Percentiles rank a stretch among this genome's conserved stretches.
phyloP scores from a whole-genome alignment of 2,797 vertebrate species.

The Paramormyrops hopkinsi region DNA sequence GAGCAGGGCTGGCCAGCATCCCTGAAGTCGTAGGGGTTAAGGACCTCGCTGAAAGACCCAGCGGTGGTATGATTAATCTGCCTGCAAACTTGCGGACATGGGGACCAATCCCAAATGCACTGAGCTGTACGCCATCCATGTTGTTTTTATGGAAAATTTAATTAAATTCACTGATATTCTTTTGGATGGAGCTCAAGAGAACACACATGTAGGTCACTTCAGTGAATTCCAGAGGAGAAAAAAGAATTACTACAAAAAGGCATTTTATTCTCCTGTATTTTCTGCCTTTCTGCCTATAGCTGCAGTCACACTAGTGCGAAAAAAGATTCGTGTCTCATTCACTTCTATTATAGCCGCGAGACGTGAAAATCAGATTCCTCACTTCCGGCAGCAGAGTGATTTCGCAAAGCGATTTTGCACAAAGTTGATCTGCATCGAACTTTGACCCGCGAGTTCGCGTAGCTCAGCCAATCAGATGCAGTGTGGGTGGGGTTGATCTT shows the following conservation, averaged over 20 bases:
- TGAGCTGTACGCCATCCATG: neutral
- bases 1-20: neutral
- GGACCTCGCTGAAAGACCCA: neutral
- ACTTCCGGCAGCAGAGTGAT: neutral
- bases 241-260: neutral
- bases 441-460: neutral
- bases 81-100: neutral
- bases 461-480: neutral
- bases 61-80: neutral
- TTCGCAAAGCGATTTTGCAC: neutral
- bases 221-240: neutral
- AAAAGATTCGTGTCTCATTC: neutral
- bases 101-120: neutral
- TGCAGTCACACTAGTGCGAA: neutral
- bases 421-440: neutral
- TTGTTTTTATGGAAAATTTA: conserved; percentile 17
- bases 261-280: neutral
- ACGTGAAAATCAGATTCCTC: neutral
- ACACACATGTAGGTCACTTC: neutral
- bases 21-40: neutral
- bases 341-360: neutral
- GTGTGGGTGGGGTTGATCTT: neutral
- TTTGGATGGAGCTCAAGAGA: conserved; percentile 1
- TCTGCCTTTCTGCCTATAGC: neutral
- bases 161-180: conserved; percentile 19